Base-by-base conservation (phyloP, 2,113 vertebrate genomes). In the Petroica traversi region DNA sequence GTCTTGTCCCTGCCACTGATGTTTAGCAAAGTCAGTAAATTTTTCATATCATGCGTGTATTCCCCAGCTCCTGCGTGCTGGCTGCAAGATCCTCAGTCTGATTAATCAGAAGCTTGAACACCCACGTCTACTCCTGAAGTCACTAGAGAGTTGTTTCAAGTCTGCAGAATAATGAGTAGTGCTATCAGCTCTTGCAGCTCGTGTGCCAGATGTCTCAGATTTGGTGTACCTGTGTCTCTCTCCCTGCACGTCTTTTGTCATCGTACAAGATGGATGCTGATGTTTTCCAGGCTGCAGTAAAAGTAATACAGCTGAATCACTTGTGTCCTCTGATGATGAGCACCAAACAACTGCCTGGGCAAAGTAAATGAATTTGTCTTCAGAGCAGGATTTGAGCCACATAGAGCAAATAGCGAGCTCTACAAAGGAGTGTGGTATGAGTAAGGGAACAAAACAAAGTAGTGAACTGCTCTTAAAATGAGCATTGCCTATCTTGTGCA, bases 41-140 rank as follows among this genome's bases (percentile, higher is more conserved):
- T 93, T 93, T 94, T 96, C 90, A 78, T 92, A 83, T 84, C 63
- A 0, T 93, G 45, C 0, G 0, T 88, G 85, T 85, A 82, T 95
- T 91, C 66, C 84, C 62, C 43, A 76, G 81, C 51, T 79, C 75
- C 55, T 78, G 25, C 0, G 0, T 94, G 62, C 91, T 87, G 77
- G 28, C 69, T 61, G 18, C 2, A 15, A 94, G 92, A 96, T 91
- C 71, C 85, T 89, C 51, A 41, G 22, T 68, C 85, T 91, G 93
- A 97, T 95, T 94, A 90, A 93, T 75, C 87, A 93, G 87, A 85
- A 58, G 8, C 63, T 89, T 91, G 78, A 94, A 92, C 81, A 83
- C 81, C 66, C 89, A 66, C 85, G 24, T 72, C 62, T 94, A 28
- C 62, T 93, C 67, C 66, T 58, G 45, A 94, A 96, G 81, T 91